Conservation (phyloP, 2,797 vertebrate genomes). For the Semotilus atromaculatus region DNA sequence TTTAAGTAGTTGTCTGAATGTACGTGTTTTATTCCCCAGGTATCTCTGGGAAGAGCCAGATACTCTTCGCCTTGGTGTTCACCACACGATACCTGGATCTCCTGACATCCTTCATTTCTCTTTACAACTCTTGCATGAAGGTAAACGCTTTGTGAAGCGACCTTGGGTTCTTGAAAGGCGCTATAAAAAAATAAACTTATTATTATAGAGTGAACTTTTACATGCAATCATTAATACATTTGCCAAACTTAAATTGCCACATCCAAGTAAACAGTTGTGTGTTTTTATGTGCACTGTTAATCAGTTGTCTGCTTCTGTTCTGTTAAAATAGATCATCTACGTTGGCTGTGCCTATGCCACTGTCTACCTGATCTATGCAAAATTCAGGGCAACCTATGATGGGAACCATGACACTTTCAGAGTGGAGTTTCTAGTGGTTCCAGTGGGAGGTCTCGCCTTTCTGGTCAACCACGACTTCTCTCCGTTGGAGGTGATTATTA, state of each 20-base stretch:
- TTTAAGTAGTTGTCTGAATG: background rate
- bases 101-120: conserved; percentile 94
- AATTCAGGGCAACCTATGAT: conserved; percentile 97
- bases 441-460: conserved; percentile 92
- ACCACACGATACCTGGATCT: conserved; percentile 98
- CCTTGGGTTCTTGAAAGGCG: too few species aligned
- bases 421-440: conserved; percentile 95
- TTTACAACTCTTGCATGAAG: conserved; percentile 99
- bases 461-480: conserved; percentile 97
- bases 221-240: background rate
- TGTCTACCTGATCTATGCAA: conserved; percentile 93
- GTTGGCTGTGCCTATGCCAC: conserved; percentile 92
- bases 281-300: background rate
- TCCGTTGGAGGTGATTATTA: conserved; percentile 85
- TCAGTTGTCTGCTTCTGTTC: background rate
- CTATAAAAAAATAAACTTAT: too few species aligned
- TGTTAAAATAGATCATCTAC: conserved; percentile 88
- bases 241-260: background rate
- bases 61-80: conserved; percentile 97
- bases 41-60: conserved; percentile 99
- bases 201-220: background rate
- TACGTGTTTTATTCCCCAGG: conserved; percentile 73
- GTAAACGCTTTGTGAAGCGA: conserved; percentile 68
- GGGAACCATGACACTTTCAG: conserved; percentile 98
- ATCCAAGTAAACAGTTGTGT: background rate